Percentiles rank a stretch among this genome's conserved stretches.
phyloP scores from a whole-genome alignment of 2,888 invertebrate genomes.

The Orthosia gothica region DNA sequence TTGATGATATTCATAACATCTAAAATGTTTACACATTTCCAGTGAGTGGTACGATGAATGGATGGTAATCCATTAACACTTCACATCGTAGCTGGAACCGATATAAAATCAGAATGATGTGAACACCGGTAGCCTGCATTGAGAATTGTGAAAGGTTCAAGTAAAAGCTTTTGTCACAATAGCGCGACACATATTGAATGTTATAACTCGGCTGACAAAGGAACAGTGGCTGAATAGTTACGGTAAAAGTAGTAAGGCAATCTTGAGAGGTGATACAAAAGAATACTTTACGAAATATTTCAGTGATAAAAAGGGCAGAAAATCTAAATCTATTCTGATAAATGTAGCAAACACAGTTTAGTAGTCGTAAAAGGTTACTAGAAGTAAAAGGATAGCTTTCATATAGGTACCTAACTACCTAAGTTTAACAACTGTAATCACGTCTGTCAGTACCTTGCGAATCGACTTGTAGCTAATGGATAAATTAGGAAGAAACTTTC shows the following conservation, averaged over 20 bases:
- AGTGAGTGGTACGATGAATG: background rate
- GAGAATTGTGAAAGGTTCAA: conserved; percentile 13
- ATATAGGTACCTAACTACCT: background rate
- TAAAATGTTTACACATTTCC: conserved; percentile 14
- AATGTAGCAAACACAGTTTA: background rate
- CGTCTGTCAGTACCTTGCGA: background rate
- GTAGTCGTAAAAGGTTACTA: background rate
- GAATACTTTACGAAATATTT: background rate
- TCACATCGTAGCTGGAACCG: background rate
- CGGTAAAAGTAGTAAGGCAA: background rate
- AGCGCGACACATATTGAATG: conserved; percentile 28
- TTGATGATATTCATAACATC: conserved; percentile 6
- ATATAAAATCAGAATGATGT: background rate
- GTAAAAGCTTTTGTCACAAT: conserved; percentile 34
- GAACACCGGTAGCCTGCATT: background rate
- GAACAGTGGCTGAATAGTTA: conserved; percentile 20
- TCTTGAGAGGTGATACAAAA: conserved; percentile 10
- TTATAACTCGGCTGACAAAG: conserved; percentile 7
- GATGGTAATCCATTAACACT: background rate
- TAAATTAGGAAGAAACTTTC: conserved; percentile 10
- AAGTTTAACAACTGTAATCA: conserved; percentile 7
- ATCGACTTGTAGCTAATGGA: background rate
- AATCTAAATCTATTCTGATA: background rate
- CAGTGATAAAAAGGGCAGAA: background rate
- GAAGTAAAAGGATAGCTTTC: background rate